These are phyloP conservation scores for Crotalus tigris DNA, from an alignment of 2,113 vertebrate genomes.

Conservation along the genomic window DNA sequence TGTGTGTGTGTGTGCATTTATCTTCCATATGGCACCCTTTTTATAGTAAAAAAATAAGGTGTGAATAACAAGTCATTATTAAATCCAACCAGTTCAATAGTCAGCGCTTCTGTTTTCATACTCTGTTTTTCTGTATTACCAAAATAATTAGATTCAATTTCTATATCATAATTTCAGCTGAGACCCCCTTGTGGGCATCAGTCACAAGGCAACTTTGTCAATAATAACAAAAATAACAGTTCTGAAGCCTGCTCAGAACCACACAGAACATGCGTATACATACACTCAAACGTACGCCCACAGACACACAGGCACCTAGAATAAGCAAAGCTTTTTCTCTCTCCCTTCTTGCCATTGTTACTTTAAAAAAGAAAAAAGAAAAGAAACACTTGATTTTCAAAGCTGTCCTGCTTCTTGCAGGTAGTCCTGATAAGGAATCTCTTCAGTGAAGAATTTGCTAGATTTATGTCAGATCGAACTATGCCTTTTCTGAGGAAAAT, in stretches of 20 bases:
- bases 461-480: conserved; percentile 48
- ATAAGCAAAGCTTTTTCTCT: conserved; percentile 31
- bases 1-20: not conserved
- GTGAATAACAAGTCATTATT: conserved; percentile 3
- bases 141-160: conserved; percentile 63
- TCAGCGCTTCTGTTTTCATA: not conserved
- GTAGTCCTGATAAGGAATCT: conserved; percentile 63
- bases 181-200: conserved; percentile 61
- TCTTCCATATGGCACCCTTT: not conserved
- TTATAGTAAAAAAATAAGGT: conserved; percentile 24
- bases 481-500: conserved; percentile 58
- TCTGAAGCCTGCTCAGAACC: conserved; percentile 65
- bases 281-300: not conserved
- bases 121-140: conserved; percentile 35
- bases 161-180: conserved; percentile 65
- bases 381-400: conserved; percentile 71
- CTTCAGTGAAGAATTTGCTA: conserved; percentile 54
- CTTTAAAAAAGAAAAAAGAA: not conserved
- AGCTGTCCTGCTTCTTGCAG: conserved; percentile 60
- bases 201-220: conserved; percentile 62
- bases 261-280: not conserved
- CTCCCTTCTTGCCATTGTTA: no score
- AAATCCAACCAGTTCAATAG: not conserved
- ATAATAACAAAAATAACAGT: conserved; percentile 69
- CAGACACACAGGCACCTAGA: not conserved